These are phyloP conservation scores for Anguilla megastoma DNA, from an alignment of 2,797 vertebrate genomes.

Conservation along the genomic window DNA sequence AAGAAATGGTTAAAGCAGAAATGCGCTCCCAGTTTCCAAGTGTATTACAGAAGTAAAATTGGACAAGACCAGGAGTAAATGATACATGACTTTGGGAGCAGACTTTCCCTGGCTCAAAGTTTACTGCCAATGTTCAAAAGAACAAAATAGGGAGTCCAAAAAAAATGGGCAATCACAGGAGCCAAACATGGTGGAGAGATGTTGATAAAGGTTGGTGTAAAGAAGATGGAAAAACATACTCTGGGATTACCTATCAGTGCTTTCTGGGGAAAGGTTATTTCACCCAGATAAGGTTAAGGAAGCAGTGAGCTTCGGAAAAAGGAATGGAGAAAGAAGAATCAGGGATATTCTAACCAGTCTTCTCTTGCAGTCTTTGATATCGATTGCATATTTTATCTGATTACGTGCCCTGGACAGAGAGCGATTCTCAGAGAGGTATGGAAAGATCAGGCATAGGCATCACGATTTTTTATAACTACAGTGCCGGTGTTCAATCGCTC, in stretches of 20 bases:
- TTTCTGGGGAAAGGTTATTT: conserved; percentile 10
- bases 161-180: conserved; percentile 7
- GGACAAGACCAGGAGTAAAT: neutral
- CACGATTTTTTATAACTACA: neutral
- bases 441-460: neutral
- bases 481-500: neutral
- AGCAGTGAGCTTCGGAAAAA: neutral
- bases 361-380: neutral
- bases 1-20: neutral
- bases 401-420: neutral
- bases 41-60: neutral
- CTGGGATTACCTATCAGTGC: conserved; percentile 5
- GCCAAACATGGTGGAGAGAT: conserved; percentile 5
- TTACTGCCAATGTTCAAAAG: neutral
- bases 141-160: neutral
- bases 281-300: conserved; percentile 13
- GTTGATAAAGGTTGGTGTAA: neutral
- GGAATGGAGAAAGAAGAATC: neutral
- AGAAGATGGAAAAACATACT: conserved; percentile 9
- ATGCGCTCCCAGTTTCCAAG: neutral
- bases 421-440: neutral
- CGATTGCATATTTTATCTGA: neutral
- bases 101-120: neutral
- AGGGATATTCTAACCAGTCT: neutral
- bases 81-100: conserved; percentile 2